These are phyloP conservation scores for Pedetes capensis DNA, from an alignment of 2,113 vertebrate species.

Conservation along the genomic window DNA sequence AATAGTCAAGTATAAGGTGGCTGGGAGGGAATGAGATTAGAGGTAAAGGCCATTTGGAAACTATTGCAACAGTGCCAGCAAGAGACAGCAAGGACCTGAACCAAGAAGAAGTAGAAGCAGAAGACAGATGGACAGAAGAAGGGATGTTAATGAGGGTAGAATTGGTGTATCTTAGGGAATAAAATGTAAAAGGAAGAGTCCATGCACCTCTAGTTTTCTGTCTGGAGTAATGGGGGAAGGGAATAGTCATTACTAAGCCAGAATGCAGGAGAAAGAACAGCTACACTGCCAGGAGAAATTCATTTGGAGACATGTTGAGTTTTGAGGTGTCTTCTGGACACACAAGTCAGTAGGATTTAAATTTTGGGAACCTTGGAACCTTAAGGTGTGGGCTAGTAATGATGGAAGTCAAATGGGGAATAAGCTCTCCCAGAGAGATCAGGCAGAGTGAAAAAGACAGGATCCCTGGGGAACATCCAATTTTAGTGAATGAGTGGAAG, in stretches of 20 bases:
- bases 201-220: background rate
- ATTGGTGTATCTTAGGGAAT: background rate
- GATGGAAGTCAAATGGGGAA: background rate
- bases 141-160: background rate
- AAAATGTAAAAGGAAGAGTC: background rate
- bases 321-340: background rate
- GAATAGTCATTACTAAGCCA: background rate
- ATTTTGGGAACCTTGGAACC: background rate
- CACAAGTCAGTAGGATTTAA: conserved; percentile 34
- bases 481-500: background rate
- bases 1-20: background rate
- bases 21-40: background rate
- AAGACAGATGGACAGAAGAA: background rate
- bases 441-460: background rate
- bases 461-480: background rate
- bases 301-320: background rate
- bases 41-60: background rate
- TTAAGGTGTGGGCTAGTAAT: background rate
- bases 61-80: background rate
- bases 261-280: background rate
- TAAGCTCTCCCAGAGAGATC: background rate
- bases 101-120: conserved; percentile 23
- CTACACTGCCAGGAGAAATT: background rate
- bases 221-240: background rate
- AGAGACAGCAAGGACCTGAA: background rate